Base-by-base conservation (phyloP, 2,797 vertebrate genomes). In the Sebastes hopkinsi region DNA sequence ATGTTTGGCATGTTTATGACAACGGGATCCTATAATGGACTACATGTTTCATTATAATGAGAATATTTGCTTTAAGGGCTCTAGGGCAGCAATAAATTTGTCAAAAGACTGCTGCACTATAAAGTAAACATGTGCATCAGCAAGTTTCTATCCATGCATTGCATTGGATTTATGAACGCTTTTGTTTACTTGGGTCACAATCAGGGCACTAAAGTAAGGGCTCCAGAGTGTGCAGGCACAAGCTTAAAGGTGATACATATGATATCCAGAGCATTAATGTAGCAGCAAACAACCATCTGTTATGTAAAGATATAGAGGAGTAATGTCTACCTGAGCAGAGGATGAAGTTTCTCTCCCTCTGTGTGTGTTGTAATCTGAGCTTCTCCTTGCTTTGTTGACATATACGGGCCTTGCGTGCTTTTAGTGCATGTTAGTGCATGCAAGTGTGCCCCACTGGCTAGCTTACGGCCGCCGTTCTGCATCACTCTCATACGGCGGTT, bases 81-180 rank as follows among this genome's bases (percentile, higher is more conserved):
- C 27, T 71, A 50, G 86, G 79, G 59, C 27, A 46, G 50, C 52
- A 60, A 74, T 88, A 64, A 83, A 77, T 91, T 76, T 61, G 55
- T 66, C 58, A 70, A 82, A 90, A 82, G 54, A 60, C 56, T 74
- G 30, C 46, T 64, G 61, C 67, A 77, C 38, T 67, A 46, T 46
- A 76, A 79, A 80, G 65, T 77, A 81, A 90, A 86, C 66, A 78
- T 60, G 61, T 64, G 65, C 74, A 84, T 91, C 85, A 77, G 86
- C 81, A 77, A 72, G 50, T 59, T 85, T 85, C 77, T 80, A 75
- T 84, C 61, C 54, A 79, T 75, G 55, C 64, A 71, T 75, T 38
- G 42, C 69, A 72, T 14, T 76, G 55, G 54, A 83, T 89, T 84
- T 86, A 72, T 76, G 56, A 77, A 80, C 42, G 71, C 59, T 62